Base-by-base conservation (phyloP, 2,797 vertebrate species). In the Anomalospiza imberbis region DNA sequence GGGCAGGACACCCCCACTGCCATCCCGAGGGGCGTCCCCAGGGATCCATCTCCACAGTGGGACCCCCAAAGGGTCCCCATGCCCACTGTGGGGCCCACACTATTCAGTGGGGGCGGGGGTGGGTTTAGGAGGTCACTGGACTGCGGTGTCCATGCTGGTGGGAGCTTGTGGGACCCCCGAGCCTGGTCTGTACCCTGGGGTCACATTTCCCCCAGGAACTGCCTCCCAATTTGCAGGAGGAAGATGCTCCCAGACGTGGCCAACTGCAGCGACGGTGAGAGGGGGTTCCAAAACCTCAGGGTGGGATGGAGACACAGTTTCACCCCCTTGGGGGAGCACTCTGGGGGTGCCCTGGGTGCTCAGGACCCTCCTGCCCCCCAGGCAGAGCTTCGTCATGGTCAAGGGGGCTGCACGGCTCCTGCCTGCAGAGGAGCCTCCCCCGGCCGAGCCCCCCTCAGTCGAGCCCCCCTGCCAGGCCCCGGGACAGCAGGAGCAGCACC, bases 311-410 rank as follows among this genome's bases (percentile, higher is more conserved):
- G 61, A 19, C 47, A 74, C 19, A 14, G 20, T 8, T 31, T 5
- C 12, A 13, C 16, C 8, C 1, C 7, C 6, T 10, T 1, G 0
- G 26, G 22, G 29, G 25, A 36, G 47, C 7, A 2, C 13, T 75
- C 17, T 18, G 36, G 57, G 53, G 10, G 17, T 32, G 38, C 34
- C 12, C 42, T 3, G 2, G 4, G 36, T 24, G 1, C 80, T 88
- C 76, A 83, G 55, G 17, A 10, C 25, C 47, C 68, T 68, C 15
- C 36, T 55, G 51, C 38, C 42, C 58, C 48, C 21, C 91, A 99
- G 99, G 97, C 99, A 99, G 97, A 99, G 99, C 96, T 99, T 99
- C 36, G 99, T 99, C 4, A 97, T 99, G 36, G 98, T 99, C 36
- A 99, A 98, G 55, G 99, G 99, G 48, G 99, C 98, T 0, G 99